Percentiles rank a stretch among this genome's conserved stretches.
phyloP scores from a whole-genome alignment of 2,113 vertebrate genomes.

The Oreochromis niloticus region DNA sequence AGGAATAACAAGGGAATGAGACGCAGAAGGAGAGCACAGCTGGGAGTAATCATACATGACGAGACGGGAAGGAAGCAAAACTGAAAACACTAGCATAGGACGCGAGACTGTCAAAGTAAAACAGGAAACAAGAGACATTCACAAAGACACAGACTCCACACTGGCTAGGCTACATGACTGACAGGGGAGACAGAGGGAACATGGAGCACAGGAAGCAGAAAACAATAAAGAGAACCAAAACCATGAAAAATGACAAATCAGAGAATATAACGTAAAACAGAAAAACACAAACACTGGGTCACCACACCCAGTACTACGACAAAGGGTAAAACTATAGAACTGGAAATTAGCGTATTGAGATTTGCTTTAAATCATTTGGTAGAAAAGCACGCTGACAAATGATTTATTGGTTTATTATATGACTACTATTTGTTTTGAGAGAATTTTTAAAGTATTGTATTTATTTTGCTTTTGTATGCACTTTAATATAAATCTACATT shows the following conservation, averaged over 20 bases:
- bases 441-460: background rate
- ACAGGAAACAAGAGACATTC: background rate
- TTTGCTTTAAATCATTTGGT: background rate
- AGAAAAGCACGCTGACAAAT: background rate
- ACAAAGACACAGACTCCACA: accelerated
- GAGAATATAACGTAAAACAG: background rate
- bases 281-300: background rate
- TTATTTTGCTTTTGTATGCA: background rate
- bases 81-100: background rate
- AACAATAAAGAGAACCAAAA: background rate
- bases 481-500: background rate
- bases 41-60: background rate
- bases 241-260: background rate
- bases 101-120: accelerated
- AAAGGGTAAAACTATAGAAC: background rate
- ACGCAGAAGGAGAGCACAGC: background rate
- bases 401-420: background rate
- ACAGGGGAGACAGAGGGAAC: background rate
- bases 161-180: background rate
- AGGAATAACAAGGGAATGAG: background rate
- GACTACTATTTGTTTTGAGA: background rate
- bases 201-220: background rate
- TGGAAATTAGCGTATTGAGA: background rate
- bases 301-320: background rate
- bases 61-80: background rate